Evolutionary conservation across 2,113 vertebrate genomes (phyloP), one percentile per base, ranked within the genome.

Genomic region (Platycercus adscitus): DNA sequence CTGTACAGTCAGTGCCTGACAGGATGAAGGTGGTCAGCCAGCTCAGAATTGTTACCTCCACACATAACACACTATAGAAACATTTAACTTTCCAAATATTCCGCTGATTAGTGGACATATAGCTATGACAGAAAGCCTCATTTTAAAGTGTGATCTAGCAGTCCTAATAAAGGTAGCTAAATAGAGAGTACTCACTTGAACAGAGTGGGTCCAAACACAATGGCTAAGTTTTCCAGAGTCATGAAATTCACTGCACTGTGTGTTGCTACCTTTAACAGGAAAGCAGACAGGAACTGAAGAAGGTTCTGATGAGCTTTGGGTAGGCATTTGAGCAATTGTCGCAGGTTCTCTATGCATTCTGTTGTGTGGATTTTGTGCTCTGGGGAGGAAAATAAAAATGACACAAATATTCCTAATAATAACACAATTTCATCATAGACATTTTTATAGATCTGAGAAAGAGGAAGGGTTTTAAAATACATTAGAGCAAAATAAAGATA

Each of bases 191-290:
- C 93, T 92, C 31, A 98, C 98, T 96, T 98, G 98, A 98, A 95
- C 63, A 99, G 93, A 66, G 97, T 97, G 43, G 98, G 98, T 72
- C 98, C 98, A 91, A 99, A 98, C 65, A 99, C 97, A 46, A 97
- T 91, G 37, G 98, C 98, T 50, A 99, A 95, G 87, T 98, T 98
- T 96, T 99, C 98, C 95, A 98, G 78, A 46, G 98, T 98, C 98
- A 98, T 99, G 81, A 97, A 97, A 95, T 99, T 99, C 77, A 94
- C 97, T 17, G 98, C 94, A 80, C 98, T 98, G 76, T 98, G 65
- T 20, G 96, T 81, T 5, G 98, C 98, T 79, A 98, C 98, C 91
- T 97, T 98, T 50, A 94, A 89, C 68, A 99, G 93, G 94, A 98
- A 99, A 92, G 95, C 93, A 94, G 95, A 94, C 18, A 99, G 96